A percentile compares a stretch with the other conserved stretches of the same genome.
phyloP scores from a whole-genome alignment of 2,797 vertebrate species.

The Gallinago solitaria region DNA sequence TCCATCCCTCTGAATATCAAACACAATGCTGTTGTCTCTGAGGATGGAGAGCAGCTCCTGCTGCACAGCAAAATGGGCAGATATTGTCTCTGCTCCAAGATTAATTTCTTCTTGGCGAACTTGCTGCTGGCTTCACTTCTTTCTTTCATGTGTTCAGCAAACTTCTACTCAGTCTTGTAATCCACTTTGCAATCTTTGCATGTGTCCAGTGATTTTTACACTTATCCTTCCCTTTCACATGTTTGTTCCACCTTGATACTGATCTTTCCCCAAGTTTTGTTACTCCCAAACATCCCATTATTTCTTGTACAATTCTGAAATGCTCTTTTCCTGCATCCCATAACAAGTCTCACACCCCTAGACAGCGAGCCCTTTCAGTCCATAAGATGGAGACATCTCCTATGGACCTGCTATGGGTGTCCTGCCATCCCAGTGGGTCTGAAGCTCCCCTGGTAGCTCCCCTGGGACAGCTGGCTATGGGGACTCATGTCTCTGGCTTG shows the following conservation, averaged over 20 bases:
- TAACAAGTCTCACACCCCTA: not conserved
- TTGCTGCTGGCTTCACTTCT: too few relatives aligned
- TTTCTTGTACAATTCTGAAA: not conserved
- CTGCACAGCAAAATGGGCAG: too few relatives aligned
- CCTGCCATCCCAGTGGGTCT: not conserved
- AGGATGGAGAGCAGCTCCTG: too few relatives aligned
- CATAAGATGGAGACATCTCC: not conserved
- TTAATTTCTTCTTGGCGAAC: too few relatives aligned
- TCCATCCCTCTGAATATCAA: too few relatives aligned
- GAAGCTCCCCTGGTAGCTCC: not conserved
- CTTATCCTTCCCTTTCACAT: not conserved
- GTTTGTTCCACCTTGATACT: not conserved
- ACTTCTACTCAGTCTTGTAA: too few relatives aligned
- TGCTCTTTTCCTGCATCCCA: not conserved
- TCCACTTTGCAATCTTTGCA: not conserved
- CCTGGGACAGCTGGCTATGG: not conserved
- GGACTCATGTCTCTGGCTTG: rapidly evolving
- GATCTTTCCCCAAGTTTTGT: not conserved
- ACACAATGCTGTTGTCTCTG: too few relatives aligned
- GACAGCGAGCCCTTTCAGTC: not conserved
- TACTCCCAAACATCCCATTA: not conserved
- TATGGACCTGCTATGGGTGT: not conserved
- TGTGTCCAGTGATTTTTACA: not conserved
- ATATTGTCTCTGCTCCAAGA: too few relatives aligned
- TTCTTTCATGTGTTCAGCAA: too few relatives aligned